Evolutionary conservation across 2,113 vertebrate genomes (phyloP), one percentile per base, ranked within the genome.

Genomic region (Spilogale gracilis): DNA sequence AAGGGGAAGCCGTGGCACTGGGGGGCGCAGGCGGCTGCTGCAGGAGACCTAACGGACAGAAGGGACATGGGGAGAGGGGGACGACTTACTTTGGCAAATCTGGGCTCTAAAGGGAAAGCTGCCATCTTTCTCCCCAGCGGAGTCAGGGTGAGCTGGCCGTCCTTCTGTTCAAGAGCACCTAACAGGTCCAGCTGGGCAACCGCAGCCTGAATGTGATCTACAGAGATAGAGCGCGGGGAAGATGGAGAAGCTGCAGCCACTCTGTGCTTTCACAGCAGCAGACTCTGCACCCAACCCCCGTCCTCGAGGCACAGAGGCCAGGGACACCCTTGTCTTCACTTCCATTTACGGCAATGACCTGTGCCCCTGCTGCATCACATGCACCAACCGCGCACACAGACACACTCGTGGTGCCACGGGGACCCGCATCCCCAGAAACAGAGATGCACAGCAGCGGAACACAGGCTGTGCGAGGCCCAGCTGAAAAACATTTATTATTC

Each of bases 121-220:
- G 99, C 99, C 99, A 99, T 99, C 98, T 99, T 99, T 97, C 99
- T 99, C 81, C 99, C 99, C 96, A 99, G 90, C 0, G 99, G 97
- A 0, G 99, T 99, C 85, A 99, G 99, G 45, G 96, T 89, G 27
- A 99, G 98, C 92, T 99, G 99, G 3, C 99, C 99, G 78, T 96
- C 97, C 96, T 99, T 99, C 58, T 93, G 98, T 91, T 99, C 99
- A 80, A 99, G 98, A 67, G 99, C 99, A 38, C 99, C 99, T 92
- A 99, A 98, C 67, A 99, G 98, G 73, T 99, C 99, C 97, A 99
- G 98, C 95, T 99, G 99, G 94, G 99, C 99, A 65, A 99, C 95
- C 0, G 99, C 99, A 4, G 99, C 99, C 60, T 98, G 98, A 56
- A 99, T 89, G 12, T 99, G 99, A 97, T 99, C 99, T 99, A 97